Evolutionary conservation across 2,888 invertebrate species (phyloP).

Genomic region (Cremastobaeus sp.): DNA sequence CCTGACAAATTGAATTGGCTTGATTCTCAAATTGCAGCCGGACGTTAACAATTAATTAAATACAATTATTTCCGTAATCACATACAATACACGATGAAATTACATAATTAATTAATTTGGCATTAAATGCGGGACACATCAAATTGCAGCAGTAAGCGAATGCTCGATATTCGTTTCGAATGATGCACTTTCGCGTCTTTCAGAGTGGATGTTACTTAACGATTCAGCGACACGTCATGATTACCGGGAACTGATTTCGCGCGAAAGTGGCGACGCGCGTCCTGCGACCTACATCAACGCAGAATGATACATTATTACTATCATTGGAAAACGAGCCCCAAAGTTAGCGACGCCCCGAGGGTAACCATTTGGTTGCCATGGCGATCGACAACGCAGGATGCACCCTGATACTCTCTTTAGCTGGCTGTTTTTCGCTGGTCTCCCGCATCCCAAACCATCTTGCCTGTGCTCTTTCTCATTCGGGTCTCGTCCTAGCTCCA

Average conservation of each 20-base stretch:
- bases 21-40: too few relatives aligned
- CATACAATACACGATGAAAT: too few relatives aligned
- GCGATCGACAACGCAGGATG: conserved; percentile 63
- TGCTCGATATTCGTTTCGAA: too few relatives aligned
- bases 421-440: conserved; percentile 41
- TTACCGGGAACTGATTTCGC: conserved; percentile 29
- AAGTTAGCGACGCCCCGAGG: conserved; percentile 72
- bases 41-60: too few relatives aligned
- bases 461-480: conserved; percentile 30
- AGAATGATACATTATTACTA: conserved; percentile 75
- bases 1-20: too few relatives aligned
- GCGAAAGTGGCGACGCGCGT: conserved; percentile 50
- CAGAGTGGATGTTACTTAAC: conserved; percentile 17
- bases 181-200: too few relatives aligned
- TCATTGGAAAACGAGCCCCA: conserved; percentile 76
- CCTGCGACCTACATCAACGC: conserved; percentile 75
- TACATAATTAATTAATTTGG: too few relatives aligned
- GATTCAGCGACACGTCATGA: conserved; percentile 15
- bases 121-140: too few relatives aligned
- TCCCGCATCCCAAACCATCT: conserved; percentile 31
- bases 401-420: conserved; percentile 46
- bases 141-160: too few relatives aligned
- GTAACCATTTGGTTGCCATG: conserved; percentile 76
- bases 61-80: too few relatives aligned
- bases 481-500: background rate